Base-by-base conservation (phyloP, 2,888 invertebrate species). In the Heliconius erato region DNA sequence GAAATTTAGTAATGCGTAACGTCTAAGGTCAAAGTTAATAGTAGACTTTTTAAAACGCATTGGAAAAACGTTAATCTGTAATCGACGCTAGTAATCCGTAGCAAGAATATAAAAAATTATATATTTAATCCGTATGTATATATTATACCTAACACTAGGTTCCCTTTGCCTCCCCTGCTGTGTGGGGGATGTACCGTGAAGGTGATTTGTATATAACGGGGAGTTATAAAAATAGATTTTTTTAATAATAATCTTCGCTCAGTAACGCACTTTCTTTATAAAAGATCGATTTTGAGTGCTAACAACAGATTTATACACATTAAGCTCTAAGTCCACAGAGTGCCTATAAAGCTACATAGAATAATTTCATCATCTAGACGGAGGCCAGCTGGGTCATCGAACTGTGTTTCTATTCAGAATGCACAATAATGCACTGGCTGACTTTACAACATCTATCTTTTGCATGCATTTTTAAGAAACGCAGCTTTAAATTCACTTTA, bases 351-450 rank as follows among this genome's bases (percentile, higher is more conserved):
- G 63, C 63, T 76, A 77, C 78, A 35, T 79, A 76, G 65, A 74
- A 79, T 78, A 72, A 80, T 81, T 82, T 83, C 82, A 80, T 83
- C 71, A 83, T 72, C n/a, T 74, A 72, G 54, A 71, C 77, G 74
- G 82, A 80, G 82, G 68, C 79, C 68, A 74, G 85, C 81, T 80
- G 82, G 88, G 87, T 89, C 87, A 81, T 79, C 82, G 88, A 88
- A 86, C 88, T 79, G 80, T 81, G 85, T 79, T 79, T 85, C 82
- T 86, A 85, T 88, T 85, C 90, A 89, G 93, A 93, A 94, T 94
- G 92, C 92, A 92, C 90, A 93, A 92, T 91, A 92, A 92, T 92
- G 92, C 90, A 89, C 89, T 85, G 85, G 86, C 87, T 87, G 83
- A 91, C 90, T 86, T 88, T 88, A 89, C 89, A 89, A 87, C 88